Evolutionary conservation across 2,113 vertebrate species (phyloP).

Genomic region (Glaucomys volans): DNA sequence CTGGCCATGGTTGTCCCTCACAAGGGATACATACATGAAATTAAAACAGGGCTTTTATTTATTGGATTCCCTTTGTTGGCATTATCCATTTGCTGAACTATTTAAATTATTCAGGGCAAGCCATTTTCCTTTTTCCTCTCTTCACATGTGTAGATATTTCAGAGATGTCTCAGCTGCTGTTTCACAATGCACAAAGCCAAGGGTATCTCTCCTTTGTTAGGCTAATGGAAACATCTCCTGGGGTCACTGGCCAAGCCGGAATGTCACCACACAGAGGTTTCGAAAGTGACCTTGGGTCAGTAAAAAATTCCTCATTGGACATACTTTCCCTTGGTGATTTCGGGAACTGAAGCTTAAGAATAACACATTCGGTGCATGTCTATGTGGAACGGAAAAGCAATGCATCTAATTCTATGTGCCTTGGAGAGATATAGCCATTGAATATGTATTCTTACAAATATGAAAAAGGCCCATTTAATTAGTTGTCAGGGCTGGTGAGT

Average conservation of each 20-base stretch:
- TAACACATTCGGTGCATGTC: neutral
- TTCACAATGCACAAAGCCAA: neutral
- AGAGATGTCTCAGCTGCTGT: neutral
- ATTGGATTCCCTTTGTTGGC: neutral
- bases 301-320: neutral
- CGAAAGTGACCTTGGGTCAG: neutral
- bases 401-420: neutral
- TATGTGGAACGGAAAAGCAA: neutral
- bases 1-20: neutral
- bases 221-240: neutral
- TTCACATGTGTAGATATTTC: neutral
- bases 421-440: neutral
- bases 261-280: neutral
- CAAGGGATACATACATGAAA: neutral
- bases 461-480: constrained; percentile 66
- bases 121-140: neutral
- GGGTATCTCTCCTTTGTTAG: neutral
- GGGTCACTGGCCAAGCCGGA: neutral
- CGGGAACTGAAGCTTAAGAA: neutral
- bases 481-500: constrained; percentile 55
- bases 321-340: neutral
- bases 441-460: constrained; percentile 57
- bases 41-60: neutral
- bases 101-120: constrained; percentile 4
- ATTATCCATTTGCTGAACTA: neutral